These are phyloP conservation scores for Stichopus chloronotus DNA, from an alignment of 35 echinoderm and acorn worm genomes.

Conservation along the genomic window DNA sequence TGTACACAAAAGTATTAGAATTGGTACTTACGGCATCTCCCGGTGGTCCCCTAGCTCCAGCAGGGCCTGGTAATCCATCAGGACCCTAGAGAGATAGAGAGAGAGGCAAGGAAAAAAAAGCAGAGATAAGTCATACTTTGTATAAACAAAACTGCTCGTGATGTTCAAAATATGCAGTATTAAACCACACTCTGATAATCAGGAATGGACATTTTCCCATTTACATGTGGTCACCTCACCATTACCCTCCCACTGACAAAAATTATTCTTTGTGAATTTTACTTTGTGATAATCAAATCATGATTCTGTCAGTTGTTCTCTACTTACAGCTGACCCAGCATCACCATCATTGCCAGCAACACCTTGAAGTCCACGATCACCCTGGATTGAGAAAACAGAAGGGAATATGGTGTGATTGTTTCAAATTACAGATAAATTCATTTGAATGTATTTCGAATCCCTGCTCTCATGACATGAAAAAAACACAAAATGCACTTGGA, in stretches of 20 bases:
- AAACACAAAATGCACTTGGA: not conserved
- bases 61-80: constrained; percentile 55
- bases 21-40: constrained; percentile 38
- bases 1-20: no score
- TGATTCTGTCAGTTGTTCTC: no score
- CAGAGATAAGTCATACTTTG: not conserved
- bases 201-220: no score
- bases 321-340: constrained; percentile 18
- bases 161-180: not conserved
- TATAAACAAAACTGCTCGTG: not conserved
- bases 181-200: no score
- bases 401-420: not conserved
- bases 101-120: not conserved
- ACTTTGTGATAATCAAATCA: no score
- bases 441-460: not conserved
- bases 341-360: constrained; percentile 16
- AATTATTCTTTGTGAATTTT: no score
- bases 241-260: no score
- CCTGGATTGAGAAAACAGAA: not conserved
- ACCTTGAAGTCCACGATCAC: constrained; percentile 6
- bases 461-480: not conserved
- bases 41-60: constrained; percentile 40
- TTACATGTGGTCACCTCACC: no score
- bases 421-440: not conserved
- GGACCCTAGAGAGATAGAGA: constrained; percentile 32